Conservation (phyloP, 2,113 vertebrate species). For the Callospermophilus lateralis region DNA sequence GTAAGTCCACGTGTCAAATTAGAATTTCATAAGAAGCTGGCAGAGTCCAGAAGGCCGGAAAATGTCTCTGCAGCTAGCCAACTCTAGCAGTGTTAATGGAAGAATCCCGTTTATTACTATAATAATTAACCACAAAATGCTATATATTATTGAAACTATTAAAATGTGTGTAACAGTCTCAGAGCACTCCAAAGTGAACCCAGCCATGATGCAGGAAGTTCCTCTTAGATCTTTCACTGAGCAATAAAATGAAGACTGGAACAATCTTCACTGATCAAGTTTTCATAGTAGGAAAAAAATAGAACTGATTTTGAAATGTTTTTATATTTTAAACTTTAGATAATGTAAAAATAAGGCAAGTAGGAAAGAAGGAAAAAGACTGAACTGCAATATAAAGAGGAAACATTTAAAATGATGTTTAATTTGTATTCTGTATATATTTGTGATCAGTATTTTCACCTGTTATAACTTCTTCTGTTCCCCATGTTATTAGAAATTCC, state of each 20-base stretch:
- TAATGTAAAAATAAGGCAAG: neutral
- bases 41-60: neutral
- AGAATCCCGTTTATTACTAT: neutral
- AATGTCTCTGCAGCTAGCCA: neutral
- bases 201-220: neutral
- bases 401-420: neutral
- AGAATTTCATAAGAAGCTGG: neutral
- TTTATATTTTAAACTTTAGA: slow-evolving; percentile 2
- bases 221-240: neutral
- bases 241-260: neutral
- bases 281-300: neutral
- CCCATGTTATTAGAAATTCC: neutral
- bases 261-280: neutral
- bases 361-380: slow-evolving; percentile 5
- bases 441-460: neutral
- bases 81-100: neutral
- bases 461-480: neutral
- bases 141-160: neutral
- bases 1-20: neutral
- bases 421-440: neutral
- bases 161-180: neutral
- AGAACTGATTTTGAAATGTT: neutral
- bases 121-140: slow-evolving; percentile 10
- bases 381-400: neutral
- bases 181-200: neutral